A percentile compares a stretch with the other conserved stretches of the same genome.
Evolutionary conservation across 1,140 invertebrate species (phyloP).

Genomic region (Kradibia gibbosae): DNA sequence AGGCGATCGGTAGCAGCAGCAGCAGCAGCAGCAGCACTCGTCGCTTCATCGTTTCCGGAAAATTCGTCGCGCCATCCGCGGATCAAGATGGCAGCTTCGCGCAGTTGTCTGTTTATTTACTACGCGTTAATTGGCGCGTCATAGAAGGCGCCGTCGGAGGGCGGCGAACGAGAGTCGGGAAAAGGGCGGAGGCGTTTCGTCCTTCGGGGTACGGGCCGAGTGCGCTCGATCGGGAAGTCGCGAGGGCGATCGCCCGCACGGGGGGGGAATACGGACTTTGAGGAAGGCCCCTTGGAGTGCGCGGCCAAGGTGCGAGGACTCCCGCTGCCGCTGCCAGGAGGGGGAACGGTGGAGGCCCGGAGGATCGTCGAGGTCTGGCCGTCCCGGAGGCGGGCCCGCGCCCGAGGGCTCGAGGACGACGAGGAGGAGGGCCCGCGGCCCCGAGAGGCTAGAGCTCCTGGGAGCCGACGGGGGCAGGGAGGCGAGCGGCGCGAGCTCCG

Average conservation of each 20-base stretch:
- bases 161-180: neutral
- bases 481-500: neutral
- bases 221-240: neutral
- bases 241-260: too few relatives aligned
- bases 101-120: constrained; percentile 66
- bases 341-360: too few relatives aligned
- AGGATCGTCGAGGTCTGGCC: too few relatives aligned
- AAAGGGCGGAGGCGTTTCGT: too few relatives aligned
- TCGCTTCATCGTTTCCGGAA: constrained; percentile 46
- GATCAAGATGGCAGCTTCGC: constrained; percentile 58
- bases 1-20: neutral
- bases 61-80: constrained; percentile 44
- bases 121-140: constrained; percentile 50
- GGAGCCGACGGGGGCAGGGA: neutral
- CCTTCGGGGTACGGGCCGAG: too few relatives aligned
- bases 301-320: neutral
- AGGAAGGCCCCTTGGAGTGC: constrained; percentile 20
- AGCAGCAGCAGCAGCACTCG: neutral
- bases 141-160: neutral
- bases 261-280: neutral
- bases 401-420: too few relatives aligned
- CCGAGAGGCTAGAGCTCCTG: too few relatives aligned
- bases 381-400: too few relatives aligned
- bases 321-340: too few relatives aligned
- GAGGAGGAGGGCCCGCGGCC: too few relatives aligned